phyloP scores from a whole-genome alignment of 2,888 invertebrate species.

The Lasioglossum malachurum region DNA sequence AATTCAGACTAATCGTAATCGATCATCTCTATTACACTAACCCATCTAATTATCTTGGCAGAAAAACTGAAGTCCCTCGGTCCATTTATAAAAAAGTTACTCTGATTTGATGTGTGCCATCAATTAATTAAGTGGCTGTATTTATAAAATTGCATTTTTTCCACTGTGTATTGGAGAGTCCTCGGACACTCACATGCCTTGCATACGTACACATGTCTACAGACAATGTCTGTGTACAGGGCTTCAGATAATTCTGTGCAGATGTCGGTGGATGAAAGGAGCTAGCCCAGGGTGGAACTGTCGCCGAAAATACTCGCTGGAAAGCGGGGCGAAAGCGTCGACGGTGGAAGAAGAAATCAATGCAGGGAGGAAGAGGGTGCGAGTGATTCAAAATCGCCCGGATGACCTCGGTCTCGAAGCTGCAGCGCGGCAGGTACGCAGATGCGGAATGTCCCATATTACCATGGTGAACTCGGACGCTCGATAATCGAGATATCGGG shows the following conservation, averaged over 20 bases:
- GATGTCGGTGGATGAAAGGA: not conserved
- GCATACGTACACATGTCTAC: too few species aligned
- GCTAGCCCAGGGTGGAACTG: not conserved
- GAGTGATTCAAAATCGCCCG: constrained; percentile 47
- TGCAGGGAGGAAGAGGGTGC: constrained; percentile 13
- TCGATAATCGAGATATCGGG: constrained; percentile 72
- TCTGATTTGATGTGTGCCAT: too few species aligned
- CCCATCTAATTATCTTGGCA: too few species aligned
- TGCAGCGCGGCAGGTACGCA: constrained; percentile 67
- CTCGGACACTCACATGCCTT: too few species aligned
- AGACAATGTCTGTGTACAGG: too few species aligned
- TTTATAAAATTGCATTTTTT: too few species aligned
- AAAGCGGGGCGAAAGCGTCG: not conserved
- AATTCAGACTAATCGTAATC: too few species aligned
- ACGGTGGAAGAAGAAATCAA: constrained; percentile 6
- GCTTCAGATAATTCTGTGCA: not conserved
- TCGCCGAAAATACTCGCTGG: not conserved
- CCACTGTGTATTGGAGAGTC: too few species aligned
- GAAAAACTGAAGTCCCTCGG: too few species aligned
- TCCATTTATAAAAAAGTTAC: too few species aligned
- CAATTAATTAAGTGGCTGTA: too few species aligned
- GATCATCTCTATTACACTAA: too few species aligned
- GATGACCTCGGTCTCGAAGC: constrained; percentile 62
- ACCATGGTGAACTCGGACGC: constrained; percentile 67
- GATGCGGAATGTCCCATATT: constrained; percentile 71